These are phyloP conservation scores for Hermaeophaga mercurialis DNA, from an alignment of 2,888 invertebrate species.

Conservation along the genomic window DNA sequence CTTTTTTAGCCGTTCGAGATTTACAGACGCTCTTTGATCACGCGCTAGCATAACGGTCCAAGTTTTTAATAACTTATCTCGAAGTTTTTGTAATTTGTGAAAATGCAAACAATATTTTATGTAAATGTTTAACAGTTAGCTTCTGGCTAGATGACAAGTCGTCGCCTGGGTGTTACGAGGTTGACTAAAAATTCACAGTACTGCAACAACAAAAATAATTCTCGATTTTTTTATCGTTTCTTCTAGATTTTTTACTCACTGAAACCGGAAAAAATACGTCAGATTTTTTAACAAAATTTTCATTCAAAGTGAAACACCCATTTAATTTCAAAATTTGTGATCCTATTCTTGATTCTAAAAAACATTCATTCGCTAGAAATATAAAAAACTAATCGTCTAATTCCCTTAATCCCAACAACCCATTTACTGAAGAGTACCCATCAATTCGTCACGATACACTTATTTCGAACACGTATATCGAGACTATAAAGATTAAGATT, in stretches of 20 bases:
- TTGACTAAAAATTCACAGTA: too few relatives aligned
- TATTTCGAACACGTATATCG: background rate
- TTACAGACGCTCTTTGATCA: background rate
- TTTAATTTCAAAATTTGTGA: background rate
- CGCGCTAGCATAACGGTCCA: slow-evolving; percentile 15
- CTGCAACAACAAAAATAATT: too few relatives aligned
- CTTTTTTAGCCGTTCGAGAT: slow-evolving; percentile 11
- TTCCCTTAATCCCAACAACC: background rate
- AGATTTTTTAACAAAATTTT: background rate
- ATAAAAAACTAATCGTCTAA: too few relatives aligned
- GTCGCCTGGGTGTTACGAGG: too few relatives aligned
- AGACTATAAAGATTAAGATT: background rate
- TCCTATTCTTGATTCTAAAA: too few relatives aligned
- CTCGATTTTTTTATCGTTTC: too few relatives aligned
- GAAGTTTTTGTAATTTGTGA: slow-evolving; percentile 9
- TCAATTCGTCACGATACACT: background rate
- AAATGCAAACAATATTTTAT: slow-evolving; percentile 17
- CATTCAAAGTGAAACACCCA: background rate
- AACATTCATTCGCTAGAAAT: too few relatives aligned
- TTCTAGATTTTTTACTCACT: too few relatives aligned
- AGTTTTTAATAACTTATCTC: slow-evolving; percentile 13
- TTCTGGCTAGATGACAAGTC: background rate
- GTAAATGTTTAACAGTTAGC: slow-evolving; percentile 12
- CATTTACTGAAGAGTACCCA: background rate
- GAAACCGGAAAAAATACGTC: too few relatives aligned